A percentile compares a stretch with the other conserved stretches of the same genome.
These are phyloP conservation scores for Pongo abelii DNA, from an alignment of 2,113 vertebrate species.

Conservation along the genomic window DNA sequence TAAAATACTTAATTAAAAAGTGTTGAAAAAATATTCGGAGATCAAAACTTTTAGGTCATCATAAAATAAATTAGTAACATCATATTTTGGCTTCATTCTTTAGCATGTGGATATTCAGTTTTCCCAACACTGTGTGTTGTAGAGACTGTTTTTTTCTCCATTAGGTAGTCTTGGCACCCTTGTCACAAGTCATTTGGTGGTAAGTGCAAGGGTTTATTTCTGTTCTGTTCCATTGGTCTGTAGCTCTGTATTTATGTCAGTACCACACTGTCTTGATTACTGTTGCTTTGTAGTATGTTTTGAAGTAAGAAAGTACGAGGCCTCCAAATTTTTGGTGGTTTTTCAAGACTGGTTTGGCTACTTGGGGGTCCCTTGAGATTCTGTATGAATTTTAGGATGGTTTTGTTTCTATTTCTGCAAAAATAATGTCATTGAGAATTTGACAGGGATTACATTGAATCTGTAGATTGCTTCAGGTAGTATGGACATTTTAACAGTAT, in stretches of 20 bases:
- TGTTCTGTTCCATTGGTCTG: neutral
- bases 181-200: neutral
- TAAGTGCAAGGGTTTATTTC: neutral
- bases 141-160: neutral
- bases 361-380: neutral
- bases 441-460: neutral
- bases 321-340: neutral
- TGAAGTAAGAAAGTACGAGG: neutral
- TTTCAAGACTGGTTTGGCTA: neutral
- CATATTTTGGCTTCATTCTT: neutral
- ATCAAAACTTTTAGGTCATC: neutral
- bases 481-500: neutral
- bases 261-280: neutral
- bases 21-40: neutral
- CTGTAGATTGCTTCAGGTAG: neutral
- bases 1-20: slow-evolving; percentile 8
- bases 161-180: neutral
- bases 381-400: neutral
- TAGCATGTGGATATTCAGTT: neutral
- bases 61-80: neutral
- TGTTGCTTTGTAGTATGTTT: neutral
- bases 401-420: neutral
- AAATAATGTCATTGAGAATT: neutral
- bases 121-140: neutral
- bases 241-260: neutral